Percentiles rank a stretch among this genome's conserved stretches.
Conservation (phyloP, 2,113 vertebrate genomes). For the Zonotrichia leucophrys region DNA sequence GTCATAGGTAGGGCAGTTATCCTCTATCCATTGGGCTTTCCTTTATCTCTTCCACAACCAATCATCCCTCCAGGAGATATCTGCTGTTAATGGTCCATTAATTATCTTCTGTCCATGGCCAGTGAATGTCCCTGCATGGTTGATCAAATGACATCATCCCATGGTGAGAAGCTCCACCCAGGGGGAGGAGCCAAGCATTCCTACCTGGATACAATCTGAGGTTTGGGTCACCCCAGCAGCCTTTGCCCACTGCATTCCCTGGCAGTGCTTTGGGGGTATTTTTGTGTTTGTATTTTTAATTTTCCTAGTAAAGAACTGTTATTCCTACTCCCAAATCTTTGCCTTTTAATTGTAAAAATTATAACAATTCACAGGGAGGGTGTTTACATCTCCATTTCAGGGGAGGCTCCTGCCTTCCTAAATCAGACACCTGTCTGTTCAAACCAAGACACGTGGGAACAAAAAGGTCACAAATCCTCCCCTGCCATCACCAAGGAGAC, state of each 20-base stretch:
- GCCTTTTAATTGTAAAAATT: not conserved
- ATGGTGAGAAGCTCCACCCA: not conserved
- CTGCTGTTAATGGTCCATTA: not conserved
- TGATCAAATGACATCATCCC: not conserved
- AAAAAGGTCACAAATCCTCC: not conserved
- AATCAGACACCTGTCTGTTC: not conserved
- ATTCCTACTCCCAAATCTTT: not conserved
- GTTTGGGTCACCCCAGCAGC: too few relatives aligned
- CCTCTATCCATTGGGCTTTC: not conserved
- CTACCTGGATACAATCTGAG: not conserved
- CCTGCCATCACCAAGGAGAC: conserved; percentile 5
- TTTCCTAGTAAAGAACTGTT: not conserved
- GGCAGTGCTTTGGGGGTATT: too few relatives aligned
- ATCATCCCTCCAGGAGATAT: not conserved
- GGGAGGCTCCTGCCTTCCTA: not conserved
- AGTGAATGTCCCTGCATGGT: not conserved
- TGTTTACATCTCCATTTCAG: not conserved
- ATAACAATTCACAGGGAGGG: not conserved
- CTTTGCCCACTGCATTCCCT: not conserved
- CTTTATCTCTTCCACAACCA: not conserved
- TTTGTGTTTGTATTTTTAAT: not conserved
- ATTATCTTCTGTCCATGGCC: not conserved
- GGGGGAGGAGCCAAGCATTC: not conserved
- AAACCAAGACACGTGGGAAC: accelerated
- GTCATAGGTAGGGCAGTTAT: not conserved